phyloP scores from a whole-genome alignment of 2,888 invertebrate genomes.

The Cerastoderma edule region DNA sequence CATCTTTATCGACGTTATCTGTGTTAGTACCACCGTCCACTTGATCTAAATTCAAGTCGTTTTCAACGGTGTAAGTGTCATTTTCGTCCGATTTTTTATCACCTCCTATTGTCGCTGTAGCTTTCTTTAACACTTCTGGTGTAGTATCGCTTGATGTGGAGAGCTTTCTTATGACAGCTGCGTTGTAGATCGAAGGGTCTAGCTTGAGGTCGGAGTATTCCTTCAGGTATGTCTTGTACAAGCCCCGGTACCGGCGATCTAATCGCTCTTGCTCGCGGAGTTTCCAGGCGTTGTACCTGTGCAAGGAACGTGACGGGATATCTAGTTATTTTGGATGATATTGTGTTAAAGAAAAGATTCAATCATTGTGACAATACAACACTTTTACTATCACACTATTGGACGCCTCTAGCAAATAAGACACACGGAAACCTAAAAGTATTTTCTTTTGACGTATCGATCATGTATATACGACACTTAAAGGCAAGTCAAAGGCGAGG shows the following conservation, averaged over 20 bases:
- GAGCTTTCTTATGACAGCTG: slow-evolving; percentile 5
- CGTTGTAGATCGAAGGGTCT: slow-evolving; percentile 17
- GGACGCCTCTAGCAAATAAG: no score
- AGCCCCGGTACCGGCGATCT: slow-evolving; percentile 39
- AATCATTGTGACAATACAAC: no score
- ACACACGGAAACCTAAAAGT: no score
- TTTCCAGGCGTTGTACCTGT: no score
- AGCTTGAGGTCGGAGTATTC: slow-evolving; percentile 33
- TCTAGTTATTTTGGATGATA: no score
- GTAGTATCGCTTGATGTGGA: slow-evolving; percentile 18
- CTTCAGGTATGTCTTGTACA: slow-evolving; percentile 38
- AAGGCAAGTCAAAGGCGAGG: no score
- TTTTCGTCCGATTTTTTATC: slow-evolving; percentile 1
- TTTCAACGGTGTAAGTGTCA: not conserved
- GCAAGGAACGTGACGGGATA: no score
- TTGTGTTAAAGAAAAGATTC: no score
- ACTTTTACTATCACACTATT: no score
- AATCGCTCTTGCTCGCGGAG: no score
- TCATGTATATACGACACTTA: no score
- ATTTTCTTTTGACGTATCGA: no score
- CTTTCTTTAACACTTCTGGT: not conserved
- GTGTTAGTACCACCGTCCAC: not conserved
- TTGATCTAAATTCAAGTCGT: not conserved
- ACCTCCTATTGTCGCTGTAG: not conserved
- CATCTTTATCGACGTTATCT: not conserved